Conservation (phyloP, 1,140 invertebrate genomes). For the Euwallacea similis region DNA sequence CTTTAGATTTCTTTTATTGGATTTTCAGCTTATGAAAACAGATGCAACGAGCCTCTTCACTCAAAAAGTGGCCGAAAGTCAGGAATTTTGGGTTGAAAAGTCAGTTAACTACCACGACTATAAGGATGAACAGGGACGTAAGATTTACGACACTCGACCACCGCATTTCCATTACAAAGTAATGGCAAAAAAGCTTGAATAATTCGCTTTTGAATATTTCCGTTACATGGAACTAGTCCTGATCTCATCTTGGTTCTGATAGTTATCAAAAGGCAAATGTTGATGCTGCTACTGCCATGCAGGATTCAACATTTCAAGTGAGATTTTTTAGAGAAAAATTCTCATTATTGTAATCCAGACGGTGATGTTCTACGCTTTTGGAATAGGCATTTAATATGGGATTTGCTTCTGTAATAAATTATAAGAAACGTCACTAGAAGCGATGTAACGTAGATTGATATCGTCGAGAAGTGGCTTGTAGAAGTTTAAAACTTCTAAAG, state of each 20-base stretch:
- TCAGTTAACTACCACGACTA: constrained; percentile 70
- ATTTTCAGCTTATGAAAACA: constrained; percentile 68
- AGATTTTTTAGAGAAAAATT: background rate
- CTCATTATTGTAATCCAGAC: too few species aligned
- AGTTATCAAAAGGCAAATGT: constrained; percentile 41
- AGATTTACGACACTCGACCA: constrained; percentile 57
- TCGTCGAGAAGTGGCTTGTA: too few species aligned
- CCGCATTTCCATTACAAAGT: constrained; percentile 68
- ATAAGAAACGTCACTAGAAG: too few species aligned
- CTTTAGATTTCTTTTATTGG: background rate
- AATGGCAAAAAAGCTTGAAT: constrained; percentile 56
- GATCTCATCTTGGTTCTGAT: constrained; percentile 8
- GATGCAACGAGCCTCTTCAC: constrained; percentile 79
- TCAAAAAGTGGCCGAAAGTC: constrained; percentile 69
- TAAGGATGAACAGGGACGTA: constrained; percentile 60
- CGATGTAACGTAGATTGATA: too few species aligned
- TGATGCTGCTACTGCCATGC: constrained; percentile 52
- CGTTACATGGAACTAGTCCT: constrained; percentile 10
- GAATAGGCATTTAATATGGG: too few species aligned
- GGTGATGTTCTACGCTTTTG: too few species aligned
- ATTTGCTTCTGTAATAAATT: too few species aligned
- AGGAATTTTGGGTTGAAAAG: constrained; percentile 65
- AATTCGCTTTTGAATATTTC: background rate
- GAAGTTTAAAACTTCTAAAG: background rate
- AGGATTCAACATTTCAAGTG: constrained; percentile 49